Conservation (phyloP, 2,888 invertebrate species). For the Ochropleura plecta region DNA sequence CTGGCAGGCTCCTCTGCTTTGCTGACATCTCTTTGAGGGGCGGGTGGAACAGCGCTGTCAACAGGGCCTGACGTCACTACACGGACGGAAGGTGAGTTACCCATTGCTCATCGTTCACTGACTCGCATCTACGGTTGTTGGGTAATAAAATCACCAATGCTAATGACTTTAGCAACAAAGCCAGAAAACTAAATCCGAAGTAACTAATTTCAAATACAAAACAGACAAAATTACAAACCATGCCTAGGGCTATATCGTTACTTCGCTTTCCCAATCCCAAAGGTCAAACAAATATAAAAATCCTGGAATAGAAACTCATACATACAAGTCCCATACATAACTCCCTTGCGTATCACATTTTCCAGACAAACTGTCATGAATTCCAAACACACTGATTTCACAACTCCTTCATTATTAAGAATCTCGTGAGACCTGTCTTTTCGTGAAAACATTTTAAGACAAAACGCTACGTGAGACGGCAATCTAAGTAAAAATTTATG, state of each 20-base stretch:
- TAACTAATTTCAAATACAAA: background rate
- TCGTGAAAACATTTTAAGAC: conserved; percentile 31
- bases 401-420: conserved; percentile 43
- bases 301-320: conserved; percentile 18
- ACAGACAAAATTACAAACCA: background rate
- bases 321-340: conserved; percentile 13
- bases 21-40: too few species aligned
- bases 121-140: too few species aligned
- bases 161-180: background rate
- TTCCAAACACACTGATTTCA: conserved; percentile 46
- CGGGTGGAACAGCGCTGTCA: too few species aligned
- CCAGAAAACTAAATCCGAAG: background rate
- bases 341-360: conserved; percentile 35
- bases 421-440: conserved; percentile 39
- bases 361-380: conserved; percentile 27
- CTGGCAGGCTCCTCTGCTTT: too few species aligned
- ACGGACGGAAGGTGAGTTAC: too few species aligned
- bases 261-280: background rate
- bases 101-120: too few species aligned
- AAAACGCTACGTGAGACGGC: conserved; percentile 34
- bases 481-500: conserved; percentile 45
- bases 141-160: background rate
- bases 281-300: conserved; percentile 15
- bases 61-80: too few species aligned
- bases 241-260: background rate